These are phyloP conservation scores for Latrodectus geometricus DNA, from an alignment of 1,140 invertebrate genomes.

Conservation along the genomic window DNA sequence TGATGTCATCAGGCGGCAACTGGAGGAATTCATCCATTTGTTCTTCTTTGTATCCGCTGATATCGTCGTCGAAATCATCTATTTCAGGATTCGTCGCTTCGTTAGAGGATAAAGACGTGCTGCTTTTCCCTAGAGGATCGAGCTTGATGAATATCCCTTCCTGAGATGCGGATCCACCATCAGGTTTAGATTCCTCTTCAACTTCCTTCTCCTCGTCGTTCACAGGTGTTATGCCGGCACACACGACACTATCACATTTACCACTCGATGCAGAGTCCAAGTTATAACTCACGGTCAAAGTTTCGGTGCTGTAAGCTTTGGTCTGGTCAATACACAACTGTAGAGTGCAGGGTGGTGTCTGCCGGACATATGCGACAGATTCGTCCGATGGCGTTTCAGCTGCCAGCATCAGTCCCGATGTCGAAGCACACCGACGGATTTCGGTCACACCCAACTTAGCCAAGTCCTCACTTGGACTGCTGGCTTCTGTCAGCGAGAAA, in stretches of 20 bases:
- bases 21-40: slow-evolving; percentile 37
- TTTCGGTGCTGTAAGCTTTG: slow-evolving; percentile 29
- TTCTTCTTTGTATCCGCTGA: slow-evolving; percentile 40
- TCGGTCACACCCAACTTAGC: slow-evolving; percentile 18
- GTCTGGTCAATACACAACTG: background rate
- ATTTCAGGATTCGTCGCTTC: slow-evolving; percentile 27
- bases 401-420: slow-evolving; percentile 46
- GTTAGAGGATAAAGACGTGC: background rate
- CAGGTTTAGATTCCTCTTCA: background rate
- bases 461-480: background rate
- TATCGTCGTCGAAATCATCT: slow-evolving; percentile 42
- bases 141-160: slow-evolving; percentile 45
- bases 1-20: background rate
- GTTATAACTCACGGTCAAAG: slow-evolving; percentile 38
- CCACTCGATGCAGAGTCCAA: background rate
- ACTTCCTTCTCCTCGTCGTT: slow-evolving; percentile 27
- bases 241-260: background rate
- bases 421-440: slow-evolving; percentile 63
- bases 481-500: slow-evolving; percentile 31
- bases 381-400: background rate
- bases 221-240: background rate
- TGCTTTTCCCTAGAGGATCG: background rate
- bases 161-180: slow-evolving; percentile 7
- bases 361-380: background rate
- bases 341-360: background rate